Evolutionary conservation across 2,113 vertebrate genomes (phyloP), one percentile per base, ranked within the genome.

Genomic region (Anas platyrhynchos): DNA sequence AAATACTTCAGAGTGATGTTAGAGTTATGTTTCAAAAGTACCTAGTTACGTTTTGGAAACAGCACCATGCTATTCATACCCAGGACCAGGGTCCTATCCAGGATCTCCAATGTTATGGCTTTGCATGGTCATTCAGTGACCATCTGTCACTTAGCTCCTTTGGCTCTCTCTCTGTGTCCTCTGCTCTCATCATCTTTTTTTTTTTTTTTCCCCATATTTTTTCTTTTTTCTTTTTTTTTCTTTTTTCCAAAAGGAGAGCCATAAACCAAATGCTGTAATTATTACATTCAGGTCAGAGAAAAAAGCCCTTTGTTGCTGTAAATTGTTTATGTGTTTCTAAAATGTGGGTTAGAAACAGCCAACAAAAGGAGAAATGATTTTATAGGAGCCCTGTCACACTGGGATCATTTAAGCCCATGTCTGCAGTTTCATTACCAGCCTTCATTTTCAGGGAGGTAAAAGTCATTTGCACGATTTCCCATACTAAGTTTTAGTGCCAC

Each of bases 141-240:
- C 97, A 97, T 96, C 97, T 98, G 97, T 50, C 91, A 87, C 88
- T 95, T 85, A 90, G 2, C 50, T 92, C 61, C 5, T 94, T 95
- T 94, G 92, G 80, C 21, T 55, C 18, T 5, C 4, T 31, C 16
- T 5, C 4, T 32, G 32, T 75, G 44, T 93, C 59, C 61, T 94
- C 73, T 92, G 48, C 44, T 95, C 55, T 69, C 32, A 89, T 93
- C 69, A 93, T 63, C 72, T 21, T 11, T 20, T 79, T 72, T 61
- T 72, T 61, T 88, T 76, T 84, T 58, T 11, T 11, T 11, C 38
- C 38, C 11, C 72, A 86, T 32, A 4, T 5, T 83, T 92, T 91
- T 91, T 78, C 48, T 79, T 77, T 65, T 88, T 76, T 84, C 46
- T 23, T 76, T 81, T 48, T 21, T 11, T 11, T 77, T 67, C 56